phyloP scores from a whole-genome alignment of 2,888 invertebrate species.

The Nasonia oneida region DNA sequence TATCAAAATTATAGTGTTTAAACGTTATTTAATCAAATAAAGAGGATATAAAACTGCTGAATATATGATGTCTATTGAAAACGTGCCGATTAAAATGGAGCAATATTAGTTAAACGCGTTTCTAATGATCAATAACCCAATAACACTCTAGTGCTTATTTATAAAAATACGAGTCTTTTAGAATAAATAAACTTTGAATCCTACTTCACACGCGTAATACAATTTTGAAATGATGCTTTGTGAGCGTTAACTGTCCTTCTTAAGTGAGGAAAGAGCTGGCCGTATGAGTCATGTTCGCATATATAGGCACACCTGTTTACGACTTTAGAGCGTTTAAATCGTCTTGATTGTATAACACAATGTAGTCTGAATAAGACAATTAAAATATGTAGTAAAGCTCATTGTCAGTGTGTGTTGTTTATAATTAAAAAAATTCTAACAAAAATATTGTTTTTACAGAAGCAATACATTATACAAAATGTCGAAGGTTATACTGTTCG shows the following conservation, averaged over 20 bases:
- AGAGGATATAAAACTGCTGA: neutral
- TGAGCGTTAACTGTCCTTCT: neutral
- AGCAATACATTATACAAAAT: constrained; percentile 21
- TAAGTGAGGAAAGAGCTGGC: neutral
- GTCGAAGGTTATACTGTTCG: constrained; percentile 62
- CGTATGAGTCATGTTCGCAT: constrained; percentile 22
- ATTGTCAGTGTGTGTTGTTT: neutral
- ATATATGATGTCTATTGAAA: neutral
- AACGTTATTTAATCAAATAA: neutral
- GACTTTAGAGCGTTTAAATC: constrained; percentile 21
- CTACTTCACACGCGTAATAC: neutral
- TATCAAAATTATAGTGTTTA: neutral
- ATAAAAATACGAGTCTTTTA: too few species aligned
- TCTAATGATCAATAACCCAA: neutral
- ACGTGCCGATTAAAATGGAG: too few species aligned
- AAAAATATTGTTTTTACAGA: constrained; percentile 28
- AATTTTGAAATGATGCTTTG: neutral
- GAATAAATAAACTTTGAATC: neutral
- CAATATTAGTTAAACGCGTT: too few species aligned
- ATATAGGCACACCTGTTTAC: neutral
- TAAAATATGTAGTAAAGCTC: neutral
- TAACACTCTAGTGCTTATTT: neutral
- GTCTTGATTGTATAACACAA: constrained; percentile 16
- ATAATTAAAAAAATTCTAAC: neutral
- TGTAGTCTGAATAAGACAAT: neutral